phyloP scores from a whole-genome alignment of 2,888 invertebrate genomes.

The Chymomyza caudatula region DNA sequence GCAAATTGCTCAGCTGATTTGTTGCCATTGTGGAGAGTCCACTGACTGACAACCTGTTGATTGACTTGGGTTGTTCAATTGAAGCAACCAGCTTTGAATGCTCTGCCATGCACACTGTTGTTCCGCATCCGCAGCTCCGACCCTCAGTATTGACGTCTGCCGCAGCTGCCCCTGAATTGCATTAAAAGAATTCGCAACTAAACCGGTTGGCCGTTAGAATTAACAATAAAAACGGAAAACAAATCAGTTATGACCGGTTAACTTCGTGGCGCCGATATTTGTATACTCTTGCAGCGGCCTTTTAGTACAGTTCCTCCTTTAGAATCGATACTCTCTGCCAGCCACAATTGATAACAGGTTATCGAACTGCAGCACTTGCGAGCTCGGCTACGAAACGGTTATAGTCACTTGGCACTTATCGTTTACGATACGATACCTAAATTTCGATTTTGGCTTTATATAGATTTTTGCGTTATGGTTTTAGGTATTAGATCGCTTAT shows the following conservation, averaged over 20 bases:
- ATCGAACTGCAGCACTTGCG: too few species aligned
- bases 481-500: too few species aligned
- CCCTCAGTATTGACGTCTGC: not conserved
- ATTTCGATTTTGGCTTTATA: too few species aligned
- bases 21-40: not conserved
- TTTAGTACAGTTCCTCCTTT: too few species aligned
- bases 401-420: too few species aligned
- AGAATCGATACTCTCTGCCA: too few species aligned
- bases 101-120: not conserved
- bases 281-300: not conserved
- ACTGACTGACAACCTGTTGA: constrained; percentile 1
- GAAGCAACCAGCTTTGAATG: not conserved
- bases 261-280: not conserved
- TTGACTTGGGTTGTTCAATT: not conserved
- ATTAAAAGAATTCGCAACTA: not conserved
- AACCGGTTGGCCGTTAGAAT: not conserved
- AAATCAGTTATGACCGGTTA: not conserved
- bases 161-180: not conserved
- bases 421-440: too few species aligned
- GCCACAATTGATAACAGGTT: too few species aligned
- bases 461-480: too few species aligned
- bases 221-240: not conserved
- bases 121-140: not conserved
- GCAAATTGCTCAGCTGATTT: constrained; percentile 1
- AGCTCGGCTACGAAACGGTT: too few species aligned